Conservation (phyloP, 2,888 invertebrate genomes). For the Amblyjoppa fuscipennis region DNA sequence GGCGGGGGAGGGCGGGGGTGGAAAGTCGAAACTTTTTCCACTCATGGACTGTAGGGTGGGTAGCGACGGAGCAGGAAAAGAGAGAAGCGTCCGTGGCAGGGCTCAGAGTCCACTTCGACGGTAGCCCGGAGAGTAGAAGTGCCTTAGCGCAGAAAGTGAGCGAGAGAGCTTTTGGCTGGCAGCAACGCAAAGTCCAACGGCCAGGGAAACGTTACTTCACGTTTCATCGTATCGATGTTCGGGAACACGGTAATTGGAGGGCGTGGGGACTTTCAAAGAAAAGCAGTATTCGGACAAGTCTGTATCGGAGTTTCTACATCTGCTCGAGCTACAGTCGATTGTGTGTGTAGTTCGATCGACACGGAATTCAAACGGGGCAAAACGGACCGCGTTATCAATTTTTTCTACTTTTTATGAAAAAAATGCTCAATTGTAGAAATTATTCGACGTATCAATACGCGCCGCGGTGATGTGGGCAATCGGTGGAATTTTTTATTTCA, state of each 20-base stretch:
- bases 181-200: slow-evolving; percentile 42
- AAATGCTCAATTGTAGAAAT: too few relatives aligned
- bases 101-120: slow-evolving; percentile 51
- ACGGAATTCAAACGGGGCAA: neutral
- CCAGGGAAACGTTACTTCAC: slow-evolving; percentile 50
- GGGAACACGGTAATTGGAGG: slow-evolving; percentile 66
- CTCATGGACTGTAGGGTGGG: slow-evolving; percentile 58
- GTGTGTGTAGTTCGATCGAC: neutral
- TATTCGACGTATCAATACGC: too few relatives aligned
- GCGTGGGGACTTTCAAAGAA: slow-evolving; percentile 52
- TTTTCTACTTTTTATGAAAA: too few relatives aligned
- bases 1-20: neutral
- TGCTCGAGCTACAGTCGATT: neutral
- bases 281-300: slow-evolving; percentile 25
- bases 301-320: slow-evolving; percentile 7
- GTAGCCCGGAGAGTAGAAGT: slow-evolving; percentile 49
- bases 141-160: slow-evolving; percentile 50
- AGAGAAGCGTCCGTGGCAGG: slow-evolving; percentile 19
- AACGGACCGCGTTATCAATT: neutral
- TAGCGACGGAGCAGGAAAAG: slow-evolving; percentile 5
- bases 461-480: too few relatives aligned
- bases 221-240: slow-evolving; percentile 67
- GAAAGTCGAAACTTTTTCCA: slow-evolving; percentile 62
- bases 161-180: slow-evolving; percentile 58
- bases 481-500: too few relatives aligned